A percentile compares a stretch with the other conserved stretches of the same genome.
Conservation (phyloP, 2,888 invertebrate species). For the Isoperla grammatica region DNA sequence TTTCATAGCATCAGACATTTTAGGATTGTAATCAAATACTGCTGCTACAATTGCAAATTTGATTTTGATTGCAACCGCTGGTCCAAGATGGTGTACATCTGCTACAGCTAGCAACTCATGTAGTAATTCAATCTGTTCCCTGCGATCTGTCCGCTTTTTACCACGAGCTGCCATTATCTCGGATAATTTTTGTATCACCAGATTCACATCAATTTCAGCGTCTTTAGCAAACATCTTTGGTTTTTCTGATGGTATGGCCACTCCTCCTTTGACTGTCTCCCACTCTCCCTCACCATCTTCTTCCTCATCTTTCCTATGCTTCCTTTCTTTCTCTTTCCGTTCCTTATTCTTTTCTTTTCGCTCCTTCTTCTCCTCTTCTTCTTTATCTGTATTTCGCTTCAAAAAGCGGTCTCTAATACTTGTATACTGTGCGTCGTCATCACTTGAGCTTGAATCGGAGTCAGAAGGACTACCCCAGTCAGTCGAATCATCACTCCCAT, state of each 20-base stretch:
- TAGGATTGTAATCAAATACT: constrained; percentile 96
- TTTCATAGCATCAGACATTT: constrained; percentile 96
- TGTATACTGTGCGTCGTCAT: constrained; percentile 70
- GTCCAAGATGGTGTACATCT: constrained; percentile 78
- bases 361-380: constrained; percentile 47
- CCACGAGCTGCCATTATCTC: constrained; percentile 93
- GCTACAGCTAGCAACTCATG: constrained; percentile 85
- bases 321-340: constrained; percentile 33
- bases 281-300: constrained; percentile 71
- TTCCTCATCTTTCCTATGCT: constrained; percentile 37
- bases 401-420: constrained; percentile 75
- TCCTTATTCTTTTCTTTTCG: constrained; percentile 34
- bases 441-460: constrained; percentile 70
- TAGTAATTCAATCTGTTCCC: constrained; percentile 88
- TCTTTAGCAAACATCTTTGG: constrained; percentile 99
- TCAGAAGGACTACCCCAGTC: constrained; percentile 83
- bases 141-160: constrained; percentile 92
- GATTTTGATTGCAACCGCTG: constrained; percentile 84
- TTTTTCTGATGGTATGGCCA: constrained; percentile 57
- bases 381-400: constrained; percentile 63
- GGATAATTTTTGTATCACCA: constrained; percentile 85
- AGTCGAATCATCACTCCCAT: constrained; percentile 76
- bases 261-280: constrained; percentile 75
- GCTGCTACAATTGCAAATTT: constrained; percentile 91
- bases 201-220: constrained; percentile 87